Base-by-base conservation (phyloP, 2,888 invertebrate species). In the Apamea anceps region DNA sequence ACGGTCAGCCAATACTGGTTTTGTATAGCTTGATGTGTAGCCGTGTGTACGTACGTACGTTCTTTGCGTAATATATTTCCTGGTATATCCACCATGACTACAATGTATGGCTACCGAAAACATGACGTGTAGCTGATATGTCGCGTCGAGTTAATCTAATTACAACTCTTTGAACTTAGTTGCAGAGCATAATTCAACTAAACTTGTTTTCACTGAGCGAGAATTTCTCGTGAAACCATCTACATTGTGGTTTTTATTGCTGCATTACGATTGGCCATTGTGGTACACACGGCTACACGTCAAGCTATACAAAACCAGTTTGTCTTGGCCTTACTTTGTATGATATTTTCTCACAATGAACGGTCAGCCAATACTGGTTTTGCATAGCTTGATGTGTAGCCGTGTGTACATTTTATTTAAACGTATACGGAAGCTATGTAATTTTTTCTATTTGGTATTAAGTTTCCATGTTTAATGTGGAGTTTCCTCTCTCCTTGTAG, bases 71-170 rank as follows among this genome's bases (percentile, higher is more conserved):
- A 68, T 62, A 62, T 32, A 45, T 66, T 71, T 37, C 42, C n/a
- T 25, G 4, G 51, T 25, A 37, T 65, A n/a, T n/a, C n/a, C n/a
- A 60, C 32, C 51, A 32, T 37, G 32, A 18, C 32, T 13, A 63
- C 65, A 82, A 62, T 70, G 28, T 70, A 63, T 75, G 48, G 25
- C 21, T 62, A 82, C 45, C 32, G 28, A 81, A 75, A 37, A 32
- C 21, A 45, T 28, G 25, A 57, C 8, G 8, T 60, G 45, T 25
- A 60, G 57, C 42, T 32, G 32, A 54, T 57, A 71, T 28, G 25
- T 45, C 42, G 21, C 70, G 32, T 48, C 15, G 48, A 54, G 28
- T n/a, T 68, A 68, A 72, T 63, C 62, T n/a, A 77, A 82, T 72
- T 68, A 48, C 37, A 48, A 77, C 72, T 63, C 72, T 70, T 51